phyloP scores from a whole-genome alignment of 2,113 vertebrate species.

The Eudyptes chrysolophus region DNA sequence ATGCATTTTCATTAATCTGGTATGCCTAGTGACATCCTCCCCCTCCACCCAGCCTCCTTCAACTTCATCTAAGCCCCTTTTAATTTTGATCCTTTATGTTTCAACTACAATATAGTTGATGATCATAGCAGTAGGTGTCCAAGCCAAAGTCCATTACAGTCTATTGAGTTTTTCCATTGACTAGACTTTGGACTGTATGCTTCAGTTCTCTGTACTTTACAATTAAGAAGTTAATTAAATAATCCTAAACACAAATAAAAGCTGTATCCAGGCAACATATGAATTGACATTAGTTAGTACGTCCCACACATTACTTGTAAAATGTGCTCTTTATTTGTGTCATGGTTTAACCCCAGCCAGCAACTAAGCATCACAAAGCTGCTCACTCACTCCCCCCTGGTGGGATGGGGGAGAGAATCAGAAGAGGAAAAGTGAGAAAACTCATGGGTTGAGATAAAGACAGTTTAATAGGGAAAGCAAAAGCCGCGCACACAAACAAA shows the following conservation, averaged over 20 bases:
- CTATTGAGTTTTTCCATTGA: background rate
- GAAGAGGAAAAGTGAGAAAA: too few relatives aligned
- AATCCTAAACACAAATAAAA: conserved; percentile 23
- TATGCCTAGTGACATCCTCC: background rate
- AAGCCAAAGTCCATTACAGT: background rate
- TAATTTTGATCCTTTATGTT: background rate
- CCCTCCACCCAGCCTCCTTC: background rate
- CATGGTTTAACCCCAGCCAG: too few relatives aligned
- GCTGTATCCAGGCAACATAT: background rate
- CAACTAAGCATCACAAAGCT: too few relatives aligned
- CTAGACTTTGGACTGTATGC: background rate
- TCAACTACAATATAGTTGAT: background rate
- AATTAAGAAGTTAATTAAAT: conserved; percentile 40
- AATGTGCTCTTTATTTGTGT: conserved; percentile 26
- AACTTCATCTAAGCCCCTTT: background rate
- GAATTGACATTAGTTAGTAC: background rate
- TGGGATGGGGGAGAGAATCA: too few relatives aligned
- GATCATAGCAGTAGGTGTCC: background rate
- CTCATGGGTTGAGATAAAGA: too few relatives aligned
- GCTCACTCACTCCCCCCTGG: too few relatives aligned
- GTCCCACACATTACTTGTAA: background rate
- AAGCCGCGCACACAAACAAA: too few relatives aligned
- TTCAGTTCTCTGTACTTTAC: background rate
- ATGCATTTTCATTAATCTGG: background rate
- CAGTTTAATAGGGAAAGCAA: too few relatives aligned